A percentile compares a stretch with the other conserved stretches of the same genome.
phyloP scores from a whole-genome alignment of 35 echinoderm and acorn worm genomes.

The Eucidaris tribuloides region DNA sequence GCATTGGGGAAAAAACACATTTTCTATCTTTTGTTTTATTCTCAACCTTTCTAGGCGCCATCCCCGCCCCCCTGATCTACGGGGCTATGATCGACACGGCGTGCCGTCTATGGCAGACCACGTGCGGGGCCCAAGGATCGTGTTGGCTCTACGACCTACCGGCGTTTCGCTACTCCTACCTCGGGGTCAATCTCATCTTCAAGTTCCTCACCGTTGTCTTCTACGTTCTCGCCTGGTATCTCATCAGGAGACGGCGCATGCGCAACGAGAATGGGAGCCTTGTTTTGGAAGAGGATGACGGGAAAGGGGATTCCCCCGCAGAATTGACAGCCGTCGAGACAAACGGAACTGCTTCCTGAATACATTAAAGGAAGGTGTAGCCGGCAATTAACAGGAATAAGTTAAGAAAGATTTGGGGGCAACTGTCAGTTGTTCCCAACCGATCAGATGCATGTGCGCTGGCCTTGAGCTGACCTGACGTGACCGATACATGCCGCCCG shows the following conservation, averaged over 20 bases:
- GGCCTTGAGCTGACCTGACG: no score
- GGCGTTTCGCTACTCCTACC: slow-evolving; percentile 40
- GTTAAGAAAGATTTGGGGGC: no score
- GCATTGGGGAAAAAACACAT: no score
- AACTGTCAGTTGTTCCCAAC: no score
- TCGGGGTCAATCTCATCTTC: slow-evolving; percentile 34
- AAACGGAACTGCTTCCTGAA: no score
- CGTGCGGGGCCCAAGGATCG: slow-evolving; percentile 61
- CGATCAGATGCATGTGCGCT: no score
- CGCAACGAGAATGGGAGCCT: not conserved
- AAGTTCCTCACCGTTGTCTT: slow-evolving; percentile 17
- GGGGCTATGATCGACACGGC: slow-evolving; percentile 75
- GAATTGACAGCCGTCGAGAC: no score
- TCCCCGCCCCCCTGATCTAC: slow-evolving; percentile 80
- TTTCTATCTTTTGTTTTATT: no score
- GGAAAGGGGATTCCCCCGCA: no score
- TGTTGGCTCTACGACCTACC: slow-evolving; percentile 78
- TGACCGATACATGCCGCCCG: no score
- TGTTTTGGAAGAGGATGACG: not conserved
- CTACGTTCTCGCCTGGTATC: slow-evolving; percentile 17
- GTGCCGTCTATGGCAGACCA: slow-evolving; percentile 65
- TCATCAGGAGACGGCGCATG: slow-evolving; percentile 27
- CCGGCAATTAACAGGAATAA: no score
- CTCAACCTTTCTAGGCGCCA: slow-evolving; percentile 44
- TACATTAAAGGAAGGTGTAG: no score